Evolutionary conservation across 2,888 invertebrate genomes (phyloP).

Genomic region (Carcina quercana): DNA sequence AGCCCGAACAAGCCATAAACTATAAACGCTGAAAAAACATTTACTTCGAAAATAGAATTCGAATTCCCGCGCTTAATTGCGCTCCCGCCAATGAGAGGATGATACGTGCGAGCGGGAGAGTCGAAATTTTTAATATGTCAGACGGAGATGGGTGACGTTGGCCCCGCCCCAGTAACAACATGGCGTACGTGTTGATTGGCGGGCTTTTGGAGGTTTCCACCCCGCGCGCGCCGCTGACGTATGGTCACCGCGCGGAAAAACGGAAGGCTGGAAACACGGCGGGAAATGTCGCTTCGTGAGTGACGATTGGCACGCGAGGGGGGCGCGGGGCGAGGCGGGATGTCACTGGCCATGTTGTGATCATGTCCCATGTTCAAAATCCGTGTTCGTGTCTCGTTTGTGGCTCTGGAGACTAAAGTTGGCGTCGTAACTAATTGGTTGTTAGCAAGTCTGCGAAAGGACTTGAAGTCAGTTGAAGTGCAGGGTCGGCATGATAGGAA

Average conservation of each 20-base stretch:
- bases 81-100: conserved; percentile 60
- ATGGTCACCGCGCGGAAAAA: conserved; percentile 50
- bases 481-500: no score
- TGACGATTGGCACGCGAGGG: conserved; percentile 25
- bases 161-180: conserved; percentile 78
- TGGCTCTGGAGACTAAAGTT: no score
- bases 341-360: conserved; percentile 14
- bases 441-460: no score
- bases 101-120: conserved; percentile 47
- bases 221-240: conserved; percentile 35
- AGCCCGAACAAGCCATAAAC: conserved; percentile 42
- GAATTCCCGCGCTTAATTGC: conserved; percentile 73
- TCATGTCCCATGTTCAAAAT: conserved; percentile 18
- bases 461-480: no score
- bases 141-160: conserved; percentile 31
- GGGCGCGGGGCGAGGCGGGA: conserved; percentile 11
- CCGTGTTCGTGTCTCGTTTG: background rate
- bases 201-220: conserved; percentile 51
- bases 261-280: conserved; percentile 37
- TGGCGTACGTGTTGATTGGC: conserved; percentile 78
- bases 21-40: conserved; percentile 67
- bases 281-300: conserved; percentile 41
- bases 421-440: no score
- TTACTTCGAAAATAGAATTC: conserved; percentile 71
- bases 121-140: conserved; percentile 37